These are phyloP conservation scores for Eleutherodactylus coqui DNA, from an alignment of 2,797 vertebrate species.

Conservation along the genomic window DNA sequence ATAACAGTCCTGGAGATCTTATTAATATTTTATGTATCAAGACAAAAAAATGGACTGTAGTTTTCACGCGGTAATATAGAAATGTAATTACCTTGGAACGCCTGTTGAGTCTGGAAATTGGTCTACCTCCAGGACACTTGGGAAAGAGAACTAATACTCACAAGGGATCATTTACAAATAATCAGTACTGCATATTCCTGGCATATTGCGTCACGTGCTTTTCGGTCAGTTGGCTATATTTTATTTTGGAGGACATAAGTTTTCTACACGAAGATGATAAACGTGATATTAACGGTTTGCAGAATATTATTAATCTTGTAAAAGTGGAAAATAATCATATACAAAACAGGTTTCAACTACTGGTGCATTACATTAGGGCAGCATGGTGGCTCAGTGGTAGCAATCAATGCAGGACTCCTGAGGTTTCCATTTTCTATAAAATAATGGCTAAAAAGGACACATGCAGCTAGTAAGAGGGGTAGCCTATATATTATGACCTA, in stretches of 20 bases:
- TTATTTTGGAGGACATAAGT: background rate
- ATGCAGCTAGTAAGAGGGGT: no score
- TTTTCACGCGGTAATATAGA: background rate
- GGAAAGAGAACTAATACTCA: background rate
- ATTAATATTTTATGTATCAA: background rate
- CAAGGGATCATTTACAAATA: background rate
- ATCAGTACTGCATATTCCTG: background rate
- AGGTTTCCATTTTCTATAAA: no score
- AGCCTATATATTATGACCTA: no score
- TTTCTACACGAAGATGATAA: no score
- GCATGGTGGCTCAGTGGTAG: no score
- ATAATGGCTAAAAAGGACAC: no score
- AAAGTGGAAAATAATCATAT: background rate
- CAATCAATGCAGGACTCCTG: no score
- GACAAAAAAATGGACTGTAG: background rate
- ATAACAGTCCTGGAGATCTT: background rate
- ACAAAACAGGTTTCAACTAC: background rate
- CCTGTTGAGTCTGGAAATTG: slow-evolving; percentile 2
- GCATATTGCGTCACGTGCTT: background rate
- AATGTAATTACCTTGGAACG: background rate
- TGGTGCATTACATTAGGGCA: background rate
- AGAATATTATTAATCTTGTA: background rate
- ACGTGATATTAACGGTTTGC: background rate
- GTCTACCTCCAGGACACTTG: background rate
- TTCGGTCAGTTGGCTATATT: background rate